Base-by-base conservation (phyloP, 2,113 vertebrate genomes). In the Campylomormyrus numenius region DNA sequence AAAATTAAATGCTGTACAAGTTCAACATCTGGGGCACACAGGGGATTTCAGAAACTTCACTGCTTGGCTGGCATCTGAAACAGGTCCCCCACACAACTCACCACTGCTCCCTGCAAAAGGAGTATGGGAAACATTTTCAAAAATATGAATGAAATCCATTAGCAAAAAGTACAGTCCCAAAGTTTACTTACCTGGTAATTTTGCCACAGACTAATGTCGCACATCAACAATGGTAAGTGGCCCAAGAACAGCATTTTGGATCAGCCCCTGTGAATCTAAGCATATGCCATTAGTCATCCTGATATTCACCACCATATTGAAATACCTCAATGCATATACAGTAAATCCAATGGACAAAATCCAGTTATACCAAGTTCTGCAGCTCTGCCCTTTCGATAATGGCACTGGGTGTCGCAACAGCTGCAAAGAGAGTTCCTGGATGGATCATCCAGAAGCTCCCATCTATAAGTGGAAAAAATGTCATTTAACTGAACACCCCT, bases 201-300 rank as follows among this genome's bases (percentile, higher is more conserved):
- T 48, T 45, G 17, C 42, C 83, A 84, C 15, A 24, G 24, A 66
- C 49, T 88, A 62, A 24, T 21, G 56, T 42, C 46, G 8, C 11
- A 42, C 74, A 53, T 27, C 66, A 48, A 85, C 92, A n/a, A 95
- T 91, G 2, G 85, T 21, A 1, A 96, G 39, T 19, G 95, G 95
- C 0, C 95, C 95, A 89, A 96, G 88, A 13, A 96, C 92, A 35
- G 92, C 90, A 0, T 92, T 91, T 6, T 92, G 91, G 17, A 7
- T 45, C 0, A 93, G 2, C 7, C 91, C 91, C 50, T 7, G 70
- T 0, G 21, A 85, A 7, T 74, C 94, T 95, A 89, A 48, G 87
- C 27, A 48, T 3, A 27, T 35, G 2, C 62, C 27, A 87, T 13
- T 53, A 2, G 19, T 1, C 24, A 4, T n/a, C 52, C n/a, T 24